Conservation (phyloP, 2,888 invertebrate genomes). For the Digitonthophagus gazella region DNA sequence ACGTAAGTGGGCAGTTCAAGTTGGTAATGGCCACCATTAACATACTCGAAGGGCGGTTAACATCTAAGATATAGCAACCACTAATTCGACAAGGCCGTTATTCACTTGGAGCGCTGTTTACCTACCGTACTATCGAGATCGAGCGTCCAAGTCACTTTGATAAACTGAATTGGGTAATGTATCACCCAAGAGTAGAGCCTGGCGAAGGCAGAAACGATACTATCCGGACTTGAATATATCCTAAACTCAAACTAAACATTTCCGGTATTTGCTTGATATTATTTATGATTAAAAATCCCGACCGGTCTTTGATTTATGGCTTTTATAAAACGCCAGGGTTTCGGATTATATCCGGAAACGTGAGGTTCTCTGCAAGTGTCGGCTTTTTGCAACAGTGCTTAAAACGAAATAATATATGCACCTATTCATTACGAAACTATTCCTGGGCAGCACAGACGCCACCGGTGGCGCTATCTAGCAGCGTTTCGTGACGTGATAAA, state of each 20-base stretch:
- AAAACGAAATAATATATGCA: conserved; percentile 13
- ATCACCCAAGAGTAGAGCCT: background rate
- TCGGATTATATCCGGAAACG: background rate
- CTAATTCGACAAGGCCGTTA: conserved; percentile 5
- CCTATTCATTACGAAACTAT: conserved; percentile 13
- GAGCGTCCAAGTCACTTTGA: conserved; percentile 3
- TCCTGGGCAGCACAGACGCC: background rate
- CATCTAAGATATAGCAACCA: conserved; percentile 9
- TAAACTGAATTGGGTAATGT: conserved; percentile 11
- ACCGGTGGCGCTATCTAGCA: conserved; percentile 10
- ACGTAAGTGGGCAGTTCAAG: background rate
- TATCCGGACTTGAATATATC: background rate
- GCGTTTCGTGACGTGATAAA: conserved; percentile 7
- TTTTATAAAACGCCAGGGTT: too few relatives aligned
- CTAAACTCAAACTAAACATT: background rate
- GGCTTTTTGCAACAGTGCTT: background rate
- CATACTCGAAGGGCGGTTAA: conserved; percentile 2
- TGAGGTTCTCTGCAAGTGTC: background rate
- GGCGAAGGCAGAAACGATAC: background rate
- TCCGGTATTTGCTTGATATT: too few relatives aligned
- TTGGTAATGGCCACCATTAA: conserved; percentile 1
- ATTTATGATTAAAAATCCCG: too few relatives aligned
- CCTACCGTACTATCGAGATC: background rate
- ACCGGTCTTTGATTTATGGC: too few relatives aligned
- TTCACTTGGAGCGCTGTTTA: conserved; percentile 4